These are phyloP conservation scores for Drosophila varians DNA, from an alignment of 1,140 invertebrate genomes.

Conservation along the genomic window DNA sequence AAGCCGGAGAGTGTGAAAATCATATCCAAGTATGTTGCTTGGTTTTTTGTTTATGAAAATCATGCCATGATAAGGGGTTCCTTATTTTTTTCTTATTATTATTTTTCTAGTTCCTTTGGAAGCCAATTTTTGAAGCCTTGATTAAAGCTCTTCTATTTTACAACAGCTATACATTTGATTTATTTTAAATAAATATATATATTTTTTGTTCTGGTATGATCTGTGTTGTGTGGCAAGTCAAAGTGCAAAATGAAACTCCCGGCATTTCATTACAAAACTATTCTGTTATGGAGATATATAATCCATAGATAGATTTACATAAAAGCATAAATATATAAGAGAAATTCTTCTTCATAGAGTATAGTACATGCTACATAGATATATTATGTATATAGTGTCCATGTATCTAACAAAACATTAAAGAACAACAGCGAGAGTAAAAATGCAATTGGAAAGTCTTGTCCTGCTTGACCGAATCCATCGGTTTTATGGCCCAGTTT, in stretches of 20 bases:
- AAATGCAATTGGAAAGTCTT: constrained; percentile 32
- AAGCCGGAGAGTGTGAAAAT: constrained; percentile 69
- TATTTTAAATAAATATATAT: constrained; percentile 1
- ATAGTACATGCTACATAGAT: constrained; percentile 45
- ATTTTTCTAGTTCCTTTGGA: background rate
- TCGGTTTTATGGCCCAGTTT: constrained; percentile 41
- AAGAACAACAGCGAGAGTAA: constrained; percentile 54
- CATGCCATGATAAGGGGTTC: constrained; percentile 52
- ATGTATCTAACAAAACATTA: constrained; percentile 33
- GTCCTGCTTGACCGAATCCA: constrained; percentile 37
- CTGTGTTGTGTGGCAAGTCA: constrained; percentile 18
- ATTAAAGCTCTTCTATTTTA: constrained; percentile 30
- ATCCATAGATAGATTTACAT: constrained; percentile 19
- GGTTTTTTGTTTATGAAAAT: constrained; percentile 37
- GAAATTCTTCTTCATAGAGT: constrained; percentile 12
- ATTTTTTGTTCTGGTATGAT: constrained; percentile 11
- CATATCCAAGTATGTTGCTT: constrained; percentile 41
- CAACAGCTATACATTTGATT: constrained; percentile 51
- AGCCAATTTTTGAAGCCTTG: constrained; percentile 7
- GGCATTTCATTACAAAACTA: constrained; percentile 22
- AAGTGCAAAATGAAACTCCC: constrained; percentile 41
- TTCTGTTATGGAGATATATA: constrained; percentile 18
- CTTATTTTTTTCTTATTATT: too few species aligned
- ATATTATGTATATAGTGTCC: constrained; percentile 3
- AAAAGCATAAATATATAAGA: constrained; percentile 30